These are phyloP conservation scores for Plutella xylostella DNA, from an alignment of 2,888 invertebrate genomes.

Conservation along the genomic window DNA sequence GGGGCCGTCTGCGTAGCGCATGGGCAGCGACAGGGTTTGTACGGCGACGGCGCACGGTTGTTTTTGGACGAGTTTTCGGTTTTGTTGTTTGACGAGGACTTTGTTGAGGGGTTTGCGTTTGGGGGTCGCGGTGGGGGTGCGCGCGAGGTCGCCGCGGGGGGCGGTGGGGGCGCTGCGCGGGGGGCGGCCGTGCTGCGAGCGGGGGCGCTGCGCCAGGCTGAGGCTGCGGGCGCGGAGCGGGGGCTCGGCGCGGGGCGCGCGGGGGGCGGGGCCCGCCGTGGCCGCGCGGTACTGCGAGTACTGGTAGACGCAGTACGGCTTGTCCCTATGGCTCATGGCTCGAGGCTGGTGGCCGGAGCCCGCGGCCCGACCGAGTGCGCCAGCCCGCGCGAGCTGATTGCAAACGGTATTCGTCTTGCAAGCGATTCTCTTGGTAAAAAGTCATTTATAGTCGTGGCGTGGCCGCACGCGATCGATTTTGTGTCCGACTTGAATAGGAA, in stretches of 20 bases:
- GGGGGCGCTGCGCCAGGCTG: slow-evolving; percentile 43
- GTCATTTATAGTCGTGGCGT: slow-evolving; percentile 61
- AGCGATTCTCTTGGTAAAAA: slow-evolving; percentile 44
- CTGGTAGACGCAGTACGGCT: not conserved
- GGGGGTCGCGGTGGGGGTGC: slow-evolving; percentile 21
- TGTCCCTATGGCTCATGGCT: not conserved
- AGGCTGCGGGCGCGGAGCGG: slow-evolving; percentile 54
- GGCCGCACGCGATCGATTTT: slow-evolving; percentile 51
- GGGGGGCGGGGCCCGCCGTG: not conserved
- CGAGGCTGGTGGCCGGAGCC: slow-evolving; percentile 12
- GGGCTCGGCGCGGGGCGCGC: slow-evolving; percentile 20
- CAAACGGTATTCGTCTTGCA: slow-evolving; percentile 40
- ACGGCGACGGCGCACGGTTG: slow-evolving; percentile 47
- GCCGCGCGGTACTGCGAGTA: not conserved
- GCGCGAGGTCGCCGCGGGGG: not conserved
- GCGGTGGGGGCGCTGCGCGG: slow-evolving; percentile 40
- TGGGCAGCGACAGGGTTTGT: slow-evolving; percentile 53
- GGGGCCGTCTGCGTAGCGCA: slow-evolving; percentile 49
- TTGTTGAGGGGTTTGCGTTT: slow-evolving; percentile 22
- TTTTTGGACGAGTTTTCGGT: slow-evolving; percentile 44
- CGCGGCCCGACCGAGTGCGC: slow-evolving; percentile 39
- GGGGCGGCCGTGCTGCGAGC: slow-evolving; percentile 42
- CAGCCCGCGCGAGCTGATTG: slow-evolving; percentile 16
- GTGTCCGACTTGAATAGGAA: slow-evolving; percentile 19
- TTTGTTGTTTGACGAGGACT: slow-evolving; percentile 42